Conservation (phyloP, 2,888 invertebrate species). For the Erpobdella octoculata region DNA sequence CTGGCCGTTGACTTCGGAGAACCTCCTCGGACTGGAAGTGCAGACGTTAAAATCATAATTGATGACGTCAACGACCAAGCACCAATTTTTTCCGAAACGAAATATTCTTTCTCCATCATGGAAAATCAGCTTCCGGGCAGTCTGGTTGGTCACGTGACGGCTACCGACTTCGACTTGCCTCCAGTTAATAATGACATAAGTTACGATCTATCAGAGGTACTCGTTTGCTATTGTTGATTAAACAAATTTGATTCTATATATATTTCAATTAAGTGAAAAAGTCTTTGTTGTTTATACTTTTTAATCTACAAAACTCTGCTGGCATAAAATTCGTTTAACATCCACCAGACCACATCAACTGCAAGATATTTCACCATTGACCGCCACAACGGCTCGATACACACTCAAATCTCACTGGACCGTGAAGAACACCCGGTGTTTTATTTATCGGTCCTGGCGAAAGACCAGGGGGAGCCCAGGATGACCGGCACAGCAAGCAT, state of each 20-base stretch:
- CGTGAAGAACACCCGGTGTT: slow-evolving; percentile 33
- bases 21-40: slow-evolving; percentile 28
- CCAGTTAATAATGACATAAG: slow-evolving; percentile 32
- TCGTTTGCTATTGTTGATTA: neutral
- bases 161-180: slow-evolving; percentile 33
- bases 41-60: slow-evolving; percentile 31
- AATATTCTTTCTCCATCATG: slow-evolving; percentile 33
- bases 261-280: too few species aligned
- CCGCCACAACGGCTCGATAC: slow-evolving; percentile 71
- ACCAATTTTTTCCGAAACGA: slow-evolving; percentile 31
- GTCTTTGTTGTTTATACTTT: too few species aligned
- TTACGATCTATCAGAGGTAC: slow-evolving; percentile 28
- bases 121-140: slow-evolving; percentile 35
- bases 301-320: too few species aligned
- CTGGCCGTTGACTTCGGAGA: slow-evolving; percentile 34
- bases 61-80: slow-evolving; percentile 36
- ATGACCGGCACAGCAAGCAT: slow-evolving; percentile 34
- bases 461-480: slow-evolving; percentile 23
- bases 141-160: slow-evolving; percentile 34
- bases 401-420: slow-evolving; percentile 59
- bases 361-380: slow-evolving; percentile 75
- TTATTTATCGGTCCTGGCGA: slow-evolving; percentile 32
- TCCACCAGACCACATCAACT: too few species aligned
- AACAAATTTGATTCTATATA: neutral
- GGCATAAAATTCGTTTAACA: too few species aligned